Evolutionary conservation across 2,888 invertebrate species (phyloP), one percentile per base, ranked within the genome.

Genomic region (Sturmia bella): DNA sequence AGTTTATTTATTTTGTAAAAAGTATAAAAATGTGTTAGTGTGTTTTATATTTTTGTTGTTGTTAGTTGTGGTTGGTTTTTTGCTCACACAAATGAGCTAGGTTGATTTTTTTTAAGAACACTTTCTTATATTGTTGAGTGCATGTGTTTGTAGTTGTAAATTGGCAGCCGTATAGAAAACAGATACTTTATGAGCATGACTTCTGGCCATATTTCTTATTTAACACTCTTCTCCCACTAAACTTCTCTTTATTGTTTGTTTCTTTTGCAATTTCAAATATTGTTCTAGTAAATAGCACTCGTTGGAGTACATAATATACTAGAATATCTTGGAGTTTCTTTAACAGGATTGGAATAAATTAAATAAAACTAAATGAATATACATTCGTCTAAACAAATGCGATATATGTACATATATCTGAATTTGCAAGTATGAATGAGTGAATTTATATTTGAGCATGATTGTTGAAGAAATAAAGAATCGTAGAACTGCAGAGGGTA

Each of bases 291-390:
- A 78, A 82, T 82, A 78, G 61, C 66, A 78, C 74, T 74, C 21
- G 41, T 68, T 54, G 61, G 50, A 48, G 70, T 75, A 87, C 85
- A 87, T 86, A 84, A 86, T 87, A 84, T 87, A 86, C 80, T 83
- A 68, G 84, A 80, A 84, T 75, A 74, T 84, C 82, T 85, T 85
- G 86, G 85, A 87, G 86, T 85, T 86, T 85, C 87, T 86, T 85
- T 83, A 85, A 85, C 85, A 85, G 86, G 86, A 87, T 87, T 87
- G 87, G 87, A 87, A 87, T 87, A 86, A 87, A 87, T 87, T 87
- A 86, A 84, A 80, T 70, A 77, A 61, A 69, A 73, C 57, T 63
- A 57, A 57, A 17, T 39, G 57, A 19, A 57, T 39, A 21, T 48
- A 48, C 32, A 32, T 32, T 32, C 32, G 32, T 32, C 9, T 32